Evolutionary conservation across 2,888 invertebrate species (phyloP).

Genomic region (Torymus aiolomorphi): DNA sequence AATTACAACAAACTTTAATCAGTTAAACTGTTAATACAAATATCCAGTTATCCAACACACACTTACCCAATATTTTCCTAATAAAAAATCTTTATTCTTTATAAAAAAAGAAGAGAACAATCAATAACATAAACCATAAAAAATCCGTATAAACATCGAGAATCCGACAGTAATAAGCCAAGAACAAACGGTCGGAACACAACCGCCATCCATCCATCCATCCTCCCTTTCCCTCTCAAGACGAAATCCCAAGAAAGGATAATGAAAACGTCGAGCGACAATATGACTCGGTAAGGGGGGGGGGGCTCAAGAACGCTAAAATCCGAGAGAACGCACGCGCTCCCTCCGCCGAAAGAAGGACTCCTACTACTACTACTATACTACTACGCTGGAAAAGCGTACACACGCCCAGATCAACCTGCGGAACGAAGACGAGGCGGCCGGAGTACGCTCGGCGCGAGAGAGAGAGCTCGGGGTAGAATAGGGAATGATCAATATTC

Average conservation of each 20-base stretch:
- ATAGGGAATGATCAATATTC: slow-evolving; percentile 74
- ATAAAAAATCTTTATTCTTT: too few relatives aligned
- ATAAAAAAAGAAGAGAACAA: too few relatives aligned
- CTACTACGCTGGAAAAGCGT: too few relatives aligned
- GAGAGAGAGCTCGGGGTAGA: slow-evolving; percentile 60
- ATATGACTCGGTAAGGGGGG: slow-evolving; percentile 47
- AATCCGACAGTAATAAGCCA: slow-evolving; percentile 31
- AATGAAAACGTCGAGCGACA: slow-evolving; percentile 51
- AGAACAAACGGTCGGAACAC: slow-evolving; percentile 29
- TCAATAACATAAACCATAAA: neutral
- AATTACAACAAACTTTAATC: too few relatives aligned
- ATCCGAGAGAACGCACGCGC: slow-evolving; percentile 15
- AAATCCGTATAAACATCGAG: slow-evolving; percentile 1
- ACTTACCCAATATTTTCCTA: too few relatives aligned
- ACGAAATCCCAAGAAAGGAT: slow-evolving; percentile 36
- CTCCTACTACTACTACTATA: too few relatives aligned
- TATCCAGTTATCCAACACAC: too few relatives aligned
- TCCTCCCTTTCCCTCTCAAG: neutral
- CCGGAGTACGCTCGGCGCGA: slow-evolving; percentile 60
- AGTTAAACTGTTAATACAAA: too few relatives aligned
- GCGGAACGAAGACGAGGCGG: slow-evolving; percentile 32
- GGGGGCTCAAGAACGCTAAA: slow-evolving; percentile 22
- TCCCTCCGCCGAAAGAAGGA: too few relatives aligned
- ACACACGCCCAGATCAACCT: slow-evolving; percentile 10
- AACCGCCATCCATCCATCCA: neutral